Evolutionary conservation across 1,140 invertebrate genomes (phyloP), one percentile per base, ranked within the genome.

Genomic region (Drosophila athabasca): DNA sequence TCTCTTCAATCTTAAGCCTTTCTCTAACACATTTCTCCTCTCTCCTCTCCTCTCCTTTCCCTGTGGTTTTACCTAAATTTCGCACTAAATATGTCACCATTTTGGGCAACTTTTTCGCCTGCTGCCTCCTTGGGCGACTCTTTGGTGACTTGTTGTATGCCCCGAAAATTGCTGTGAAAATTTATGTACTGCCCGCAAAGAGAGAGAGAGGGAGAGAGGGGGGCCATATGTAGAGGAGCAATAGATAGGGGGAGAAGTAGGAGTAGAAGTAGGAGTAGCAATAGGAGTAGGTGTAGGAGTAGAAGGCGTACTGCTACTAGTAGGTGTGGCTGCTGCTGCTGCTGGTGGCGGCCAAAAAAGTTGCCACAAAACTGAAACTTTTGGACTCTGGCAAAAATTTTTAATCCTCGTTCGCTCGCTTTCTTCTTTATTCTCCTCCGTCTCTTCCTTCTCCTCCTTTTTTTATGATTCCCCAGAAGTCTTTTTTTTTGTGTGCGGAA

Each of bases 281-380:
- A 45, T 49, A 62, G 62, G 73, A 52, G 73, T 64, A 59, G 8
- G 31, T 11, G 2, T 11, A 35, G 35, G 35, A 39, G 35, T 13
- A 2, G 2, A 39, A 13, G 35, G 5, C 13, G 35, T 39, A 9
- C 35, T 39, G 4, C 1, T 13, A 39, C 13, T 13, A 13, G 35
- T 39, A 39, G 35, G 35, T 39, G 35, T 39, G 35, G 57, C 29
- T 39, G 35, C 35, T 11, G 11, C 29, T 29, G 11, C 35, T 84
- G 77, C 69, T 78, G 69, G 81, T 81, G 81, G 82, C 78, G 81
- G 82, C 78, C 74, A 82, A 85, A 39, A 39, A 39, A 85, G 83
- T 85, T 87, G 82, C 83, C 72, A 85, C 82, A 85, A 78, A 85
- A 84, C 81, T 84, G 61, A 84, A 84, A 85, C 83, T 85, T 85